Evolutionary conservation across 2,797 vertebrate species (phyloP).

Genomic region (Valencia hispanica): DNA sequence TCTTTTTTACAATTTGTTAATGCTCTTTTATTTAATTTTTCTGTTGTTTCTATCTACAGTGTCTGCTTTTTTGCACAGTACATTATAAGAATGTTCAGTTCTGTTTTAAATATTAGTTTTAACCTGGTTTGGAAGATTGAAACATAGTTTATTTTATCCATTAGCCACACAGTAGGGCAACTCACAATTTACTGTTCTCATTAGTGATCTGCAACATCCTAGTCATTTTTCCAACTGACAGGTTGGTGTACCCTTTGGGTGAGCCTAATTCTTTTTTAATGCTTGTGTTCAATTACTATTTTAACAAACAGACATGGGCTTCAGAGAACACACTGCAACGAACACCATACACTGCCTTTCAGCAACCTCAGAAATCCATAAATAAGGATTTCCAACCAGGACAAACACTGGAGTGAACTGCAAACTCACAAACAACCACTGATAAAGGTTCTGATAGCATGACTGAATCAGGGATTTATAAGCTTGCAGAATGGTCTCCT

Average conservation of each 20-base stretch:
- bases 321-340: constrained; percentile 52
- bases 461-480: background rate
- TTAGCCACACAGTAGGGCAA: constrained; percentile 49
- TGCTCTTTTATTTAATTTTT: background rate
- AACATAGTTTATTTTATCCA: constrained; percentile 43
- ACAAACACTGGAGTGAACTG: constrained; percentile 39
- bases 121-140: constrained; percentile 20
- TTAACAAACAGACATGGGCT: constrained; percentile 65
- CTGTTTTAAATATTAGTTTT: constrained; percentile 12
- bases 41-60: background rate
- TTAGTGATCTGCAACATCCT: constrained; percentile 65
- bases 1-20: background rate
- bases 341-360: constrained; percentile 54
- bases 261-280: constrained; percentile 67
- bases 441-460: constrained; percentile 18
- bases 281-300: constrained; percentile 67
- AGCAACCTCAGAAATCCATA: constrained; percentile 49
- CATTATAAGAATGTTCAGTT: background rate
- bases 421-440: constrained; percentile 26
- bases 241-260: constrained; percentile 66
- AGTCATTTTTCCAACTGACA: constrained; percentile 78
- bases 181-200: constrained; percentile 73
- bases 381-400: constrained; percentile 58
- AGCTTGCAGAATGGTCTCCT: background rate
- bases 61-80: background rate